Base-by-base conservation (phyloP, 1,140 invertebrate genomes). In the Heliconius himera region DNA sequence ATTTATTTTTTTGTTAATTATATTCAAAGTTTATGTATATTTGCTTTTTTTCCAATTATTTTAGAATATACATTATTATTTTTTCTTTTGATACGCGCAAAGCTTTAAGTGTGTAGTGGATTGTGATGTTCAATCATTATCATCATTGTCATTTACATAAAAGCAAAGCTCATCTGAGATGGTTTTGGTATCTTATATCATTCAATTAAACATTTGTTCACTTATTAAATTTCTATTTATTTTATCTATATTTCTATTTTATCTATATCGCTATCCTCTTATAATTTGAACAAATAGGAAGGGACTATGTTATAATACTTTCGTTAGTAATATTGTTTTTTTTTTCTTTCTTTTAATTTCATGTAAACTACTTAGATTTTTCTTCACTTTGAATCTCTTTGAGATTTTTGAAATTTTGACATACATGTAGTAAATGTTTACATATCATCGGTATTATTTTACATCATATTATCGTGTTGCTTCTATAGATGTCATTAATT, bases 391-490 rank as follows among this genome's bases (percentile, higher is more conserved):
- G 13, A 46, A 46, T 51, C 18, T 29, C n/a, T 71, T 73, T 66
- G 60, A 73, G 33, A 54, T 29, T 46, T 9, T 46, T 18, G 60
- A 33, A 66, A 76, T 76, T 77, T 18, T 74, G 49, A 75, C 60
- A 71, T 83, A 78, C 83, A 83, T 82, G 82, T 86, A 77, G 81
- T 82, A 89, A 87, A 90, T 85, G 83, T 90, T 81, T 66, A 92
- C 92, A 92, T 93, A 93, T 93, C 91, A 91, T 91, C 87, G 78
- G 86, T 90, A 89, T 93, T 92, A 90, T 91, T 92, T 88, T 86
- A 89, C 90, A 91, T 91, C 87, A 76, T 82, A 81, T 87, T 81
- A 82, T 84, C 84, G 82, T 91, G 86, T 91, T 89, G 88, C 88
- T 77, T 88, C 72, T 84, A 81, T 83, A 66, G 60, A 66, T 29